These are phyloP conservation scores for Leptoclinus maculatus DNA, from an alignment of 2,797 vertebrate species.

Conservation along the genomic window DNA sequence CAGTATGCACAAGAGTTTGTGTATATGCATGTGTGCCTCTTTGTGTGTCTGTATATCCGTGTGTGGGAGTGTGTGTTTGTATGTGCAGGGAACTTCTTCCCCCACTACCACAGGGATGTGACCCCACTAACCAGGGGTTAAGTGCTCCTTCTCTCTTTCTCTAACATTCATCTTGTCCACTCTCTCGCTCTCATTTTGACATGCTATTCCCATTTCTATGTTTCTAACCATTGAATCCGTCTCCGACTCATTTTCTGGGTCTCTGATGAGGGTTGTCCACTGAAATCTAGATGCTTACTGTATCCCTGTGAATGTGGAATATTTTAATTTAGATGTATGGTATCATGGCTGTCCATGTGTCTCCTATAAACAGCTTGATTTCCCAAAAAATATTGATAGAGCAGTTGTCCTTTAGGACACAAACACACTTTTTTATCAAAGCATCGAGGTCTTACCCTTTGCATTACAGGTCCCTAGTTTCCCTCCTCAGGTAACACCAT, in stretches of 20 bases:
- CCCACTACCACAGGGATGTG: constrained; percentile 71
- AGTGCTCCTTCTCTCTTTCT: constrained; percentile 75
- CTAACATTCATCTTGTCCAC: constrained; percentile 67
- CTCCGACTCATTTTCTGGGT: constrained; percentile 20
- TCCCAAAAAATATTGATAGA: neutral
- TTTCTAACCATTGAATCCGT: constrained; percentile 42
- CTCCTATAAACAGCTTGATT: constrained; percentile 4
- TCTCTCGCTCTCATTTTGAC: constrained; percentile 45
- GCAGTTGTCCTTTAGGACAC: neutral
- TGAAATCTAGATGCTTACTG: constrained; percentile 21
- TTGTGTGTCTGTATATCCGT: constrained; percentile 35
- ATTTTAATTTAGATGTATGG: neutral
- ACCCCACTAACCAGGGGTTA: constrained; percentile 79
- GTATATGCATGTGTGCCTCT: constrained; percentile 44
- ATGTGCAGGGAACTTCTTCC: constrained; percentile 58
- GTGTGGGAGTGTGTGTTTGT: constrained; percentile 31
- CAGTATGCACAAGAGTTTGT: constrained; percentile 46
- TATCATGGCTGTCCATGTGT: neutral
- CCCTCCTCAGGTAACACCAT: neutral
- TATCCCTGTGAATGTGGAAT: neutral
- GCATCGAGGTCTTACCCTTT: neutral
- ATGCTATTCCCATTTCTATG: constrained; percentile 58
- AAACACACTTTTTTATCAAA: neutral
- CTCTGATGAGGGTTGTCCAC: constrained; percentile 20
- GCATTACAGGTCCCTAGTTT: neutral